phyloP scores from a whole-genome alignment of 2,888 invertebrate genomes.

The Dolichomitus sp. region DNA sequence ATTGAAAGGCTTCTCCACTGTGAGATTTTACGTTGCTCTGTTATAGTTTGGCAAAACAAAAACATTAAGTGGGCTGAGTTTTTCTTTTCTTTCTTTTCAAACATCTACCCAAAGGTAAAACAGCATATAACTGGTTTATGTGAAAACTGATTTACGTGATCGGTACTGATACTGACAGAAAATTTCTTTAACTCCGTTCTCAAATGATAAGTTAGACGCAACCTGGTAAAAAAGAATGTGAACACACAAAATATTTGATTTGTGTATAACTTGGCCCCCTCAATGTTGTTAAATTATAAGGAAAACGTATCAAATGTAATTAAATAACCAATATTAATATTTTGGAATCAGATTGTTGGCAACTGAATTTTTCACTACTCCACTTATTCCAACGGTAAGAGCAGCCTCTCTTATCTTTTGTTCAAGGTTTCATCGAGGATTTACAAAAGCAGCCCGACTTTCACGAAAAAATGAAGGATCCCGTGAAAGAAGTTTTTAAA shows the following conservation, averaged over 20 bases:
- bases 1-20: constrained; percentile 73
- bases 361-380: background rate
- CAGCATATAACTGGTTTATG: no score
- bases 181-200: no score
- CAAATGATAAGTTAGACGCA: background rate
- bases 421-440: constrained; percentile 75
- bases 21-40: constrained; percentile 52
- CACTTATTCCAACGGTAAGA: background rate
- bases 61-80: background rate
- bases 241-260: no score
- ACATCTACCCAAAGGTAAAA: no score
- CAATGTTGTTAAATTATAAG: background rate
- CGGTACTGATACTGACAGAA: no score
- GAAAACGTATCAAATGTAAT: background rate
- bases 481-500: constrained; percentile 77
- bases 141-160: no score
- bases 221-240: background rate
- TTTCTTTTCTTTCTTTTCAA: no score
- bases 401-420: background rate
- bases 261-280: no score
- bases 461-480: constrained; percentile 76
- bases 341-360: background rate
- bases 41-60: background rate
- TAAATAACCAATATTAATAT: background rate
- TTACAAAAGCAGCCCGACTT: constrained; percentile 72